phyloP scores from a whole-genome alignment of 1,140 invertebrate species.

The Neomicropteryx cornuta region DNA sequence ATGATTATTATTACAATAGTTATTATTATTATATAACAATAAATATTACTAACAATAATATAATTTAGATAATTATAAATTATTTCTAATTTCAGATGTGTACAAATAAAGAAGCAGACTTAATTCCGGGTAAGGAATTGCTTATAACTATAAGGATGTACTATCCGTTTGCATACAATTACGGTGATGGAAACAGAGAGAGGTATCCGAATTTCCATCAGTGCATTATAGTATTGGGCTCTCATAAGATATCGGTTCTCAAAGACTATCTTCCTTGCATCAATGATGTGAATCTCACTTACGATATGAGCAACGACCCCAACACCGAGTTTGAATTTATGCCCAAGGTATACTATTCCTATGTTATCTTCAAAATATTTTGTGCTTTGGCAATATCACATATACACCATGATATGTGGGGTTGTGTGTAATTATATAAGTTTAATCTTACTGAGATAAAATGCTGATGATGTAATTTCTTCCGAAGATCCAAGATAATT shows the following conservation, averaged over 20 bases:
- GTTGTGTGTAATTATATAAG: background rate
- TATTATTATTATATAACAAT: too few species aligned
- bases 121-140: conserved; percentile 20
- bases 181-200: conserved; percentile 8
- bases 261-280: conserved; percentile 56
- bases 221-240: conserved; percentile 49
- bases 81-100: too few species aligned
- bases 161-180: conserved; percentile 23
- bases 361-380: conserved; percentile 3
- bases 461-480: conserved; percentile 5
- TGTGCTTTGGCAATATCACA: background rate
- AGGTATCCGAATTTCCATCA: conserved; percentile 37
- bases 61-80: too few species aligned
- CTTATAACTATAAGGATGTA: conserved; percentile 34
- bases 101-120: too few species aligned
- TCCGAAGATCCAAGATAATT: background rate
- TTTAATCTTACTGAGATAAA: conserved; percentile 3
- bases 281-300: conserved; percentile 47
- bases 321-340: conserved; percentile 22
- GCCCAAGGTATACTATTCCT: conserved; percentile 37
- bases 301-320: conserved; percentile 51
- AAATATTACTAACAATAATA: too few species aligned
- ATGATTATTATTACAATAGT: too few species aligned
- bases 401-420: background rate
- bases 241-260: conserved; percentile 49